Percentiles rank a stretch among this genome's conserved stretches.
Conservation (phyloP, 1,140 invertebrate genomes). For the Drosophila rhopaloa region DNA sequence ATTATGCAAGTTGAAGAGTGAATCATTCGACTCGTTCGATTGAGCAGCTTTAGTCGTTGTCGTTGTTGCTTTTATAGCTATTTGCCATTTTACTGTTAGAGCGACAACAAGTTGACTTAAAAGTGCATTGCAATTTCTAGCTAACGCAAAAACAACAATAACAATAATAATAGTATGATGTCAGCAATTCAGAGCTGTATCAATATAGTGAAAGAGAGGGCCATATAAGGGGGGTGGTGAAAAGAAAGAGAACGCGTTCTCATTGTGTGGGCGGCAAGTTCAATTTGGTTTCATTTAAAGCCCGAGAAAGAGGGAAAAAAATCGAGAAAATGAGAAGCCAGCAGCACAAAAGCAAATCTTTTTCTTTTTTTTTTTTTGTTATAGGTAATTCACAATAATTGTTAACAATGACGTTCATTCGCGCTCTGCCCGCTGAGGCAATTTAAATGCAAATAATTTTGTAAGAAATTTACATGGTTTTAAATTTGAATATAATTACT, state of each 20-base stretch:
- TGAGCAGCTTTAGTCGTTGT: slow-evolving; percentile 15
- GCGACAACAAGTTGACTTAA: slow-evolving; percentile 64
- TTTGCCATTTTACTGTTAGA: slow-evolving; percentile 58
- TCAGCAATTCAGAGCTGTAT: slow-evolving; percentile 53
- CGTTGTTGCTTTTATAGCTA: slow-evolving; percentile 21
- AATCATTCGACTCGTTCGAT: slow-evolving; percentile 44
- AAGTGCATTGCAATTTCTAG: slow-evolving; percentile 69
- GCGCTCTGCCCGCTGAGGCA: slow-evolving; percentile 32
- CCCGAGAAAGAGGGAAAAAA: slow-evolving; percentile 8
- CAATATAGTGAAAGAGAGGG: slow-evolving; percentile 21
- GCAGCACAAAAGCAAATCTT: background rate
- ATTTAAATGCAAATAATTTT: slow-evolving; percentile 81
- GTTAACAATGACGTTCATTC: slow-evolving; percentile 56
- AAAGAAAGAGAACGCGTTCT: slow-evolving; percentile 10
- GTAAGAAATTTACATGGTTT: slow-evolving; percentile 74
- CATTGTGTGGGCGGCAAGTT: slow-evolving; percentile 70
- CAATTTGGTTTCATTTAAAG: slow-evolving; percentile 67
- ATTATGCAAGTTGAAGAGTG: slow-evolving; percentile 3
- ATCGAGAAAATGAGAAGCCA: background rate
- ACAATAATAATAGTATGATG: slow-evolving; percentile 64
- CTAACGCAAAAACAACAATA: slow-evolving; percentile 48
- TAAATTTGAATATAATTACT: slow-evolving; percentile 82
- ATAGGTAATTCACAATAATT: slow-evolving; percentile 79
- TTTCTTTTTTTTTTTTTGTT: slow-evolving; percentile 1
- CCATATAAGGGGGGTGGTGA: background rate